Percentiles rank a stretch among this genome's conserved stretches.
Conservation (phyloP, 1,140 invertebrate genomes). For the Euwallacea similis region DNA sequence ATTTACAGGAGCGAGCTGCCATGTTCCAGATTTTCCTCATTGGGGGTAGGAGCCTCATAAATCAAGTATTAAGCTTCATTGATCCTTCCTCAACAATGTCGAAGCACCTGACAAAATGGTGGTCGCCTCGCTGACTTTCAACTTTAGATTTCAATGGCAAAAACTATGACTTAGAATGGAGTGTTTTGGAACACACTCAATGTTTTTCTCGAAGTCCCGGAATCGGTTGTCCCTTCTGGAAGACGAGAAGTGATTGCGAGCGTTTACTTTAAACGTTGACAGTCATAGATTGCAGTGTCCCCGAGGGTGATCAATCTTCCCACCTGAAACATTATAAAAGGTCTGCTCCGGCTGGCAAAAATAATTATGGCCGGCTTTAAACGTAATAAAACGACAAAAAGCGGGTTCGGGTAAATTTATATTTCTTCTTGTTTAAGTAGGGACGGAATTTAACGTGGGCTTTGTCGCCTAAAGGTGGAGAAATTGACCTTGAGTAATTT, state of each 20-base stretch:
- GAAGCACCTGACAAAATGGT: too few relatives aligned
- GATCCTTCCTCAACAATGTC: too few relatives aligned
- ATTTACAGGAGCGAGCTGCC: not conserved
- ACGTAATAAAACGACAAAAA: constrained; percentile 32
- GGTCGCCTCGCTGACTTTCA: not conserved
- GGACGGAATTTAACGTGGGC: constrained; percentile 1
- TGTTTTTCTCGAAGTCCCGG: not conserved
- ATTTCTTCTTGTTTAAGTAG: constrained; percentile 13
- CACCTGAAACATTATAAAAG: constrained; percentile 36
- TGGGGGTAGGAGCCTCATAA: not conserved
- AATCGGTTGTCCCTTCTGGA: constrained; percentile 32
- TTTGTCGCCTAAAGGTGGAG: too few relatives aligned
- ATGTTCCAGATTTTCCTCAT: not conserved
- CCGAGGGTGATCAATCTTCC: constrained; percentile 33
- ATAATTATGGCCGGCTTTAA: constrained; percentile 33
- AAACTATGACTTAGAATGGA: not conserved
- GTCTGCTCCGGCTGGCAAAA: constrained; percentile 12
- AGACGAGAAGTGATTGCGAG: constrained; percentile 38
- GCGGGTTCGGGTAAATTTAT: constrained; percentile 18
- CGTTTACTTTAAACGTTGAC: constrained; percentile 39
- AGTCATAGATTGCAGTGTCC: constrained; percentile 39
- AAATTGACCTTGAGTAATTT: too few relatives aligned
- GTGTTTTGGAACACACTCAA: not conserved
- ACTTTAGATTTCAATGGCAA: not conserved
- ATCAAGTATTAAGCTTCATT: too few relatives aligned